Base-by-base conservation (phyloP, 2,888 invertebrate genomes). In the Erynnis tages region DNA sequence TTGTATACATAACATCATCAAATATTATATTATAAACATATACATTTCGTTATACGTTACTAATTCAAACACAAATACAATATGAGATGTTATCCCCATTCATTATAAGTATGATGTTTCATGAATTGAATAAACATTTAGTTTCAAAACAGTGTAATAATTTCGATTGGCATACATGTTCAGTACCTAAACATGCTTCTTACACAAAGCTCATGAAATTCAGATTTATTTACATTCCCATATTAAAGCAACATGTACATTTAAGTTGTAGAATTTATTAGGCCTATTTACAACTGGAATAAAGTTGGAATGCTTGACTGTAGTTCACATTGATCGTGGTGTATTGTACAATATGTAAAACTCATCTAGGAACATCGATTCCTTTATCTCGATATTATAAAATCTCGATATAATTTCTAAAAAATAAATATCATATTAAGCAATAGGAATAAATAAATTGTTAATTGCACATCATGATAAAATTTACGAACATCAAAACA, bases 1-100 rank as follows among this genome's bases (percentile, higher is more conserved):
- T 87, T 89, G 88, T 89, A 89, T 89, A 89, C 86, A 88, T 89
- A 89, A 88, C 87, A 87, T 88, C 87, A 85, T 88, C 87, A 87
- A 88, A 87, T 87, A 87, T 87, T 88, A 87, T 87, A 88, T 89
- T 87, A 88, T 82, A 88, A 88, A 89, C 88, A 89, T 89, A 88
- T 87, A 87, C 86, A 86, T 88, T 87, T 85, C 85, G 86, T 88
- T 88, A 88, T 82, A 87, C 84, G 85, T 86, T 73, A 83, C 86
- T 85, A 84, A 84, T 81, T 78, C 77, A 86, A 85, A 87, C 87
- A 87, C 84, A 88, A 87, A 88, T 87, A 89, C 85, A 89, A 88
- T 88, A 87, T 80, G 88, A 89, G 88, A 89, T 87, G 84, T 85
- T 84, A 84, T 86, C 86, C 79, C 87, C 86, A 68, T 82, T 79